These are phyloP conservation scores for Catocala nupta DNA, from an alignment of 2,888 invertebrate species.

Conservation along the genomic window DNA sequence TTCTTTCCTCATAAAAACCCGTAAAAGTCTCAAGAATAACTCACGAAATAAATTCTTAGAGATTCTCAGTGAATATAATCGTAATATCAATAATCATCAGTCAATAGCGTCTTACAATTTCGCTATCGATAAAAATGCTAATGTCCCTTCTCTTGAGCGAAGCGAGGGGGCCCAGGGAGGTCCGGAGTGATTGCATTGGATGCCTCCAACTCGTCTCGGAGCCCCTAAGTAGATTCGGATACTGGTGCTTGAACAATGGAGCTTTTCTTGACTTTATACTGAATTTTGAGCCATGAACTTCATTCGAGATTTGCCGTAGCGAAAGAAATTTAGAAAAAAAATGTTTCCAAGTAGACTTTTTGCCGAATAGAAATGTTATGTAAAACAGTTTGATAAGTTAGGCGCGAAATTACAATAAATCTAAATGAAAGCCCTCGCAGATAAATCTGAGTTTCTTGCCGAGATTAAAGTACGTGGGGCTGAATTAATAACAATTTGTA, in stretches of 20 bases:
- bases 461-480: slow-evolving; percentile 11
- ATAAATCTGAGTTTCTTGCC: slow-evolving; percentile 11
- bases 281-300: slow-evolving; percentile 48
- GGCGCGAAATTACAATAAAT: slow-evolving; percentile 24
- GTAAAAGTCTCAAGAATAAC: background rate
- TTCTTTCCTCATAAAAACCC: too few relatives aligned
- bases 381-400: slow-evolving; percentile 23
- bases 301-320: slow-evolving; percentile 45
- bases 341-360: slow-evolving; percentile 22
- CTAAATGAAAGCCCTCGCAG: slow-evolving; percentile 17
- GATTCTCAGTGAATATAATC: slow-evolving; percentile 42
- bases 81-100: slow-evolving; percentile 53
- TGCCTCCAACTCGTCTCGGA: slow-evolving; percentile 62
- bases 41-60: slow-evolving; percentile 10
- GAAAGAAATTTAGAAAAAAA: slow-evolving; percentile 34
- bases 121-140: slow-evolving; percentile 83
- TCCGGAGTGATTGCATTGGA: slow-evolving; percentile 77
- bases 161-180: slow-evolving; percentile 52
- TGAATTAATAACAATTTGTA: slow-evolving; percentile 14
- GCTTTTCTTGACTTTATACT: slow-evolving; percentile 60
- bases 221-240: slow-evolving; percentile 63
- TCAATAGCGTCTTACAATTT: slow-evolving; percentile 65
- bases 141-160: slow-evolving; percentile 68
- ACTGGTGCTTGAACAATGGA: slow-evolving; percentile 60
- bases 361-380: slow-evolving; percentile 20